These are phyloP conservation scores for Caenorhabditis brenneri DNA, from an alignment of 1,140 invertebrate species.

Conservation along the genomic window DNA sequence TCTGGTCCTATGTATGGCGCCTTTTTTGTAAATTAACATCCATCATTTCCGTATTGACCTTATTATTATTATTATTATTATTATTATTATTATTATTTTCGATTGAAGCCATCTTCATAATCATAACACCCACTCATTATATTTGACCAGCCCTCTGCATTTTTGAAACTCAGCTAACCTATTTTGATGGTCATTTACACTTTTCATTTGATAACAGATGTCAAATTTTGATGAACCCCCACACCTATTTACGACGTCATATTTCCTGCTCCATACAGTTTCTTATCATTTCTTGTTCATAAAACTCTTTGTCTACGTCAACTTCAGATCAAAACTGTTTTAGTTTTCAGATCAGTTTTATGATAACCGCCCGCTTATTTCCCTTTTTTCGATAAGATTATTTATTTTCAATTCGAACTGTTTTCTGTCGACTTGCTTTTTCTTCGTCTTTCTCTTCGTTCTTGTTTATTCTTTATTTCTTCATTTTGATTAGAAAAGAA, in stretches of 20 bases:
- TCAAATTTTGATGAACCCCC: neutral
- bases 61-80: no score
- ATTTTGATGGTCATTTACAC: neutral
- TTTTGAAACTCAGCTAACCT: neutral
- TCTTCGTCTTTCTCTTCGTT: neutral
- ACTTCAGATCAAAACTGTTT: neutral
- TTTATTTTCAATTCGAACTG: neutral
- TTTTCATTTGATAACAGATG: neutral
- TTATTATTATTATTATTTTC: neutral
- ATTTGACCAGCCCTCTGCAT: neutral
- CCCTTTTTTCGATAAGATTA: neutral
- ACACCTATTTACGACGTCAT: neutral
- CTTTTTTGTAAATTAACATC: neutral
- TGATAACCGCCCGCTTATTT: neutral
- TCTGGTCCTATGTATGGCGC: no score
- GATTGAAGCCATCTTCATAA: neutral
- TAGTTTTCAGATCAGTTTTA: slow-evolving; percentile 12
- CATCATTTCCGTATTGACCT: neutral
- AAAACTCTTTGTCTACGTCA: neutral
- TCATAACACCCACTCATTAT: neutral
- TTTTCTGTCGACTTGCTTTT: neutral
- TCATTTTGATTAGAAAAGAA: neutral
- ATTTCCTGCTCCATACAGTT: neutral
- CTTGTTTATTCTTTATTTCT: neutral
- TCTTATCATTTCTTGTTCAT: slow-evolving; percentile 6